phyloP scores from a whole-genome alignment of 2,113 vertebrate genomes.

The Ceyx melanurus region DNA sequence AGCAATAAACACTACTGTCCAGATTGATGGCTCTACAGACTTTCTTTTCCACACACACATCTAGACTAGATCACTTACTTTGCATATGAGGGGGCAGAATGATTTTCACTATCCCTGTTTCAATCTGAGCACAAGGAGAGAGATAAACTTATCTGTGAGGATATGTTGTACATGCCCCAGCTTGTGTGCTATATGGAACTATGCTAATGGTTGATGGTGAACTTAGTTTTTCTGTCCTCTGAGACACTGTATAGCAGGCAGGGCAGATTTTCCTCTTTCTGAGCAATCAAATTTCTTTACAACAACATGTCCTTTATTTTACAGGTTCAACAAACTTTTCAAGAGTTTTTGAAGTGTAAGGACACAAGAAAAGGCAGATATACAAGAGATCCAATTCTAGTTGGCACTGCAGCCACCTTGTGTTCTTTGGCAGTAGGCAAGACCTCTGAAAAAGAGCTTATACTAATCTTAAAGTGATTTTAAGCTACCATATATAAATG shows the following conservation, averaged over 20 bases:
- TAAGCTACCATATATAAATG: background rate
- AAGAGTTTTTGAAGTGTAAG: background rate
- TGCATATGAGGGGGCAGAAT: background rate
- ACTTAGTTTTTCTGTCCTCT: background rate
- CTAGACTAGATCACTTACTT: background rate
- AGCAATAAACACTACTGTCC: background rate
- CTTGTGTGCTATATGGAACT: background rate
- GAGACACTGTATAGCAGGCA: background rate
- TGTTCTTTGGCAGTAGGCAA: background rate
- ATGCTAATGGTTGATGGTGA: background rate
- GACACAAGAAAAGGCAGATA: background rate
- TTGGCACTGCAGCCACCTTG: background rate
- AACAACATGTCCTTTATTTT: background rate
- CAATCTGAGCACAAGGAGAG: background rate
- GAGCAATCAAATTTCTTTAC: background rate
- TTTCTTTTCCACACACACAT: background rate
- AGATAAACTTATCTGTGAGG: background rate
- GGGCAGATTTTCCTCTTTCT: background rate
- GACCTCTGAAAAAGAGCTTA: background rate
- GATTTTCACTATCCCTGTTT: background rate
- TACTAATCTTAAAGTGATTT: background rate
- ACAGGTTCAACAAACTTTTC: background rate
- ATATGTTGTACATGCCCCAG: background rate
- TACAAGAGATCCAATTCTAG: background rate
- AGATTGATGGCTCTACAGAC: background rate